These are phyloP conservation scores for Pammene fasciana DNA, from an alignment of 2,888 invertebrate genomes.

Conservation along the genomic window DNA sequence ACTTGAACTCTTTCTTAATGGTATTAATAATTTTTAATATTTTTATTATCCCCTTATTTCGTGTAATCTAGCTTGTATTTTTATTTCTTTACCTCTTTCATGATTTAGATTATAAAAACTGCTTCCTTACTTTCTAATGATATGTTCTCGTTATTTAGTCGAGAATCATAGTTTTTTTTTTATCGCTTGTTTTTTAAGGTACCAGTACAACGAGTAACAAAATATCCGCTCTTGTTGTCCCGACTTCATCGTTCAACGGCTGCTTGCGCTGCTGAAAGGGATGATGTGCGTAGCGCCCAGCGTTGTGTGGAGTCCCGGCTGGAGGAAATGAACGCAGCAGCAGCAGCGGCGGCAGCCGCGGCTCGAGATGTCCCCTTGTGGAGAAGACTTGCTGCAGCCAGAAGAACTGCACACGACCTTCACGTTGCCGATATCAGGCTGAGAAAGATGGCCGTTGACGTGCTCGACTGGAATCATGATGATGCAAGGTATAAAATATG, in stretches of 20 bases:
- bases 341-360: constrained; percentile 95
- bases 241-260: constrained; percentile 96
- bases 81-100: neutral
- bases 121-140: too few species aligned
- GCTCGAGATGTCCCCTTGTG: constrained; percentile 94
- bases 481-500: constrained; percentile 85
- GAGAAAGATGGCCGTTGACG: constrained; percentile 96
- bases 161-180: too few species aligned
- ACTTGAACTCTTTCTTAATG: constrained; percentile 98
- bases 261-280: constrained; percentile 90
- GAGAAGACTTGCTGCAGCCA: constrained; percentile 92
- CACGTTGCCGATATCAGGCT: constrained; percentile 95
- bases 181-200: constrained; percentile 80
- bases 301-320: constrained; percentile 96
- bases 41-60: neutral
- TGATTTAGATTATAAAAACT: too few species aligned
- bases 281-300: constrained; percentile 93
- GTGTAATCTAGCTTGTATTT: neutral
- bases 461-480: constrained; percentile 96
- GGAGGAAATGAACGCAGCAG: constrained; percentile 96
- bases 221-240: constrained; percentile 96
- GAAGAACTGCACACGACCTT: constrained; percentile 90
- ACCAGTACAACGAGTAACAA: constrained; percentile 98
- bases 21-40: constrained; percentile 77
- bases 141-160: too few species aligned